Base-by-base conservation (phyloP, 2,797 vertebrate species). In the Karalla daura region DNA sequence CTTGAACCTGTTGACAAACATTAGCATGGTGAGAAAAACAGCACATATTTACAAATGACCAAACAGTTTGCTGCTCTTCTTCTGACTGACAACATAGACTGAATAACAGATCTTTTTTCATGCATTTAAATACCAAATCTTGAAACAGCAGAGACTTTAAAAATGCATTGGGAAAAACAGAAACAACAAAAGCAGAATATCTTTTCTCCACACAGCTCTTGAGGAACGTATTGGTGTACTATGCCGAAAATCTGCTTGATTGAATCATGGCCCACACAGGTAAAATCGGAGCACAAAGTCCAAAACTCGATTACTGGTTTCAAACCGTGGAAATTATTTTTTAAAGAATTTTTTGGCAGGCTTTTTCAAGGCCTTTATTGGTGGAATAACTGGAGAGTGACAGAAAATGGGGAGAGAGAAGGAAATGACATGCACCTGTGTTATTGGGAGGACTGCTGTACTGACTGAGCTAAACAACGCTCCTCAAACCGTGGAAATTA, bases 1-100 rank as follows among this genome's bases (percentile, higher is more conserved):
- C 90, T 82, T 94, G 92, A 72, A 94, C 91, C 92, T 94, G 84
- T 71, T 47, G 53, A 86, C 17, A 65, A 46, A 85, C 17, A 68
- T 56, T 15, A 51, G 6, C 12, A 60, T 21, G n/a, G 8, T 24
- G 44, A 18, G 37, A 23, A 70, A 21, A 5, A 27, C 0, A 23
- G 12, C 7, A 47, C 23, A 37, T 40, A 30, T 33, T 12, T 33
- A n/a, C 5, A 25, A 1, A 20, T 18, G 17, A 14, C 41, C 14
- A 71, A 45, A 25, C 3, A 14, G 10, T 4, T 17, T 27, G 1
- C n/a, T 28, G 1, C n/a, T 39, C 33, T 17, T 21, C 30, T 36
- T 33, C 14, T 9, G 13, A n/a, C 20, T 6, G 6, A 30, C 7
- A 12, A 44, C 8, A 41, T 5, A 43, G 5, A 37, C 4, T 59